Evolutionary conservation across 53 echinoderm and acorn worm species (phyloP), one percentile per base, ranked within the genome.

Genomic region (Paracentrotus lividus): DNA sequence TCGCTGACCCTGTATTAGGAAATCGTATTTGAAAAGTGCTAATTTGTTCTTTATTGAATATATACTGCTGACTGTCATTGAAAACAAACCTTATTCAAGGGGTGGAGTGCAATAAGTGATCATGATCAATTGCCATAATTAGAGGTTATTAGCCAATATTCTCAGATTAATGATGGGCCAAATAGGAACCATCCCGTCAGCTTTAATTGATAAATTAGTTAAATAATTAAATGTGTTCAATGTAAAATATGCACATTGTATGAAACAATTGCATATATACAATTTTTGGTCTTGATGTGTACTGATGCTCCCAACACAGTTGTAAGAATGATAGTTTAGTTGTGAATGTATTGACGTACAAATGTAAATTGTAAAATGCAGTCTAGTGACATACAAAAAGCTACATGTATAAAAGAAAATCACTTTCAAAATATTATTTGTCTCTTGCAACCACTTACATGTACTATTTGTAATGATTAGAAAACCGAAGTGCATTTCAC

Each of bases 41-140:
- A 72, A 72, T 72, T 72, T 72, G 20, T 72, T 36, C 72, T 72
- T n/a, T 20, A 72, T 72, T 40, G 40, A 40, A 72, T 72, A 36
- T 72, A 18, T 18, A 14, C 15, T 64, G 13, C 72, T 18, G 72
- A 18, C 36, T 16, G 40, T 72, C 40, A 72, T 32, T 16, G 18
- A 72, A 20, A 72, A 51, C 51, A 51, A 6, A 10, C 31, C 40
- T 21, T 40, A 40, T 40, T 4, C 57, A 4, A 20, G 57, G 72
- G 72, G 26, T 57, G 15, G 72, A 72, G 40, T 72, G 72, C n/a
- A 40, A 12, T 72, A 29, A 8, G 66, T 66, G 8, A 29, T 33
- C 18, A 23, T 23, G 5, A 20, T 20, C 21, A 1, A 14, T 20
- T 60, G 60, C 5, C 60, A 60, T 23, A 21, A 60, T 65, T 29